These are phyloP conservation scores for Ctenosaura bakeri DNA, from an alignment of 2,797 vertebrate species.

Conservation along the genomic window DNA sequence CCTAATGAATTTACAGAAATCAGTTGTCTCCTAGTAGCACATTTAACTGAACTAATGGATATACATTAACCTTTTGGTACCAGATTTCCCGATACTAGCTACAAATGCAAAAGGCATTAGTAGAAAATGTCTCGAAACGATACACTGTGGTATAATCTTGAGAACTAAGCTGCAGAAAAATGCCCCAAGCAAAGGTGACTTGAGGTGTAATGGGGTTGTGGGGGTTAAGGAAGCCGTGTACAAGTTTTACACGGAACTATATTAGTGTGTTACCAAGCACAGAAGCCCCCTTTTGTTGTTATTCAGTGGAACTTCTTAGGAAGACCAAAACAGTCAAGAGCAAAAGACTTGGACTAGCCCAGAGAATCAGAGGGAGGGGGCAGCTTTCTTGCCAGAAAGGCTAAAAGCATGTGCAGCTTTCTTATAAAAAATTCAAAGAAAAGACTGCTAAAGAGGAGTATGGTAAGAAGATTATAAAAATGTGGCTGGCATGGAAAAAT, in stretches of 20 bases:
- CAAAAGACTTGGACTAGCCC: neutral
- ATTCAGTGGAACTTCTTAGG: neutral
- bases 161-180: constrained; percentile 10
- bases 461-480: neutral
- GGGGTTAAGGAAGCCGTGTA: constrained; percentile 15
- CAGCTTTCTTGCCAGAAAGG: neutral
- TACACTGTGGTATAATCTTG: constrained; percentile 17
- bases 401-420: neutral
- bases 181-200: constrained; percentile 3
- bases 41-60: constrained; percentile 65
- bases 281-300: neutral
- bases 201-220: neutral
- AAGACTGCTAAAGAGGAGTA: too few species aligned
- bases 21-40: constrained; percentile 62
- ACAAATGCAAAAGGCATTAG: constrained; percentile 68
- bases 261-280: neutral
- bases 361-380: neutral
- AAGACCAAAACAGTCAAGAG: neutral
- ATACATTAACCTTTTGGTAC: constrained; percentile 74
- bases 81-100: constrained; percentile 65
- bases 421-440: neutral
- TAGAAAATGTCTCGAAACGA: constrained; percentile 46
- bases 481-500: neutral
- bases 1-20: constrained; percentile 58
- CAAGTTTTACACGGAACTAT: neutral